Evolutionary conservation across 2,797 vertebrate species (phyloP).

Genomic region (Sparidentex hasta): DNA sequence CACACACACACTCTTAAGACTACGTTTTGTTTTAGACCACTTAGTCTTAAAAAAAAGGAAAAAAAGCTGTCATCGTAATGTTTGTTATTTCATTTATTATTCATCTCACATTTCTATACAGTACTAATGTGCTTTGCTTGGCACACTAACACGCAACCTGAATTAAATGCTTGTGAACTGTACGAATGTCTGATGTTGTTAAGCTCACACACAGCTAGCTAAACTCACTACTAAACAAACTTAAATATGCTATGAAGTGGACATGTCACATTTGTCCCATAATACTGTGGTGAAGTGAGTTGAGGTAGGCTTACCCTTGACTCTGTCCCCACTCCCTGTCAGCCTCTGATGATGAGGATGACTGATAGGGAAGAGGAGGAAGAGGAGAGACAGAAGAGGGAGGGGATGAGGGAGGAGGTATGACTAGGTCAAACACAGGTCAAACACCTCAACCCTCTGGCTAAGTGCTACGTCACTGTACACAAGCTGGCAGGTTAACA

Average conservation of each 20-base stretch:
- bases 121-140: too few species aligned
- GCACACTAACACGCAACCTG: too few species aligned
- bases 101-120: too few species aligned
- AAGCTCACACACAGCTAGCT: too few species aligned
- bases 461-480: constrained; percentile 76
- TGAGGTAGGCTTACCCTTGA: constrained; percentile 11
- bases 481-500: constrained; percentile 39
- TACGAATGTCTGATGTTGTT: too few species aligned
- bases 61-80: too few species aligned
- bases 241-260: too few species aligned
- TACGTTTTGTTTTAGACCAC: too few species aligned
- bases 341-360: constrained; percentile 38
- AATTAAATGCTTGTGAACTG: too few species aligned
- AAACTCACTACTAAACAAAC: too few species aligned
- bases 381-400: neutral
- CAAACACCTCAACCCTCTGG: constrained; percentile 80
- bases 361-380: constrained; percentile 14
- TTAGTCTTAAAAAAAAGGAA: too few species aligned
- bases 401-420: neutral
- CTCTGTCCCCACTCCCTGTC: constrained; percentile 6
- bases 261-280: neutral
- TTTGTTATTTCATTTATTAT: too few species aligned
- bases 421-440: constrained; percentile 84
- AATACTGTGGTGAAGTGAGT: neutral
- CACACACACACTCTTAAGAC: neutral